Conservation (phyloP, 2,113 vertebrate species). For the Macrotis lagotis region DNA sequence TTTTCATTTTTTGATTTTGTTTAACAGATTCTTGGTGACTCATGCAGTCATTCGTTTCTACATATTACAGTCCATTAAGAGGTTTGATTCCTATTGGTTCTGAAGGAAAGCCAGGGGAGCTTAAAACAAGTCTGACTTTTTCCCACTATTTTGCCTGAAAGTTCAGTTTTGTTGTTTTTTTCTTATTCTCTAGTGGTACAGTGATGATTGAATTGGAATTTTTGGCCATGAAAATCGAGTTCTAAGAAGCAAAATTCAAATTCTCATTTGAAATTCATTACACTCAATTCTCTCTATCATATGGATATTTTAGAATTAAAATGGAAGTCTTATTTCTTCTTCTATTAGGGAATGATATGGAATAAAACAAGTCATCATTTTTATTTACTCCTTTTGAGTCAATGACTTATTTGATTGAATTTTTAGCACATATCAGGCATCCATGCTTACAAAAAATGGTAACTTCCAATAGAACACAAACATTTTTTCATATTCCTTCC, state of each 20-base stretch:
- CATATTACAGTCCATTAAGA: too few species aligned
- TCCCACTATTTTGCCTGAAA: too few species aligned
- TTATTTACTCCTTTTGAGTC: constrained; percentile 36
- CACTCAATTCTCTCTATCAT: not conserved
- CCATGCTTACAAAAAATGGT: not conserved
- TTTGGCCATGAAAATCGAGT: not conserved
- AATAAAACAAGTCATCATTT: not conserved
- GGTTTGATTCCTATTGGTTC: too few species aligned
- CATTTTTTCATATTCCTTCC: constrained; percentile 50
- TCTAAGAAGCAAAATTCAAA: not conserved
- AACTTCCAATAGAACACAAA: constrained; percentile 53
- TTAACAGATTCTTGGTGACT: too few species aligned
- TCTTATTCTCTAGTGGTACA: too few species aligned
- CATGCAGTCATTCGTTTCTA: too few species aligned
- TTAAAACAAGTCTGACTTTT: too few species aligned
- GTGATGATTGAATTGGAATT: too few species aligned
- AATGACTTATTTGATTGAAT: constrained; percentile 71
- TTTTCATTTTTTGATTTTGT: too few species aligned
- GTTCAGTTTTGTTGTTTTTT: too few species aligned
- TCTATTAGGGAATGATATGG: not conserved
- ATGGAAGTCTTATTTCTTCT: not conserved
- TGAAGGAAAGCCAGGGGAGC: too few species aligned
- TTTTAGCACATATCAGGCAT: constrained; percentile 56
- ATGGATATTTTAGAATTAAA: not conserved
- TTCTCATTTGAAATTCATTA: not conserved